These are phyloP conservation scores for Pyrocoelia pectoralis DNA, from an alignment of 2,888 invertebrate genomes.

Conservation along the genomic window DNA sequence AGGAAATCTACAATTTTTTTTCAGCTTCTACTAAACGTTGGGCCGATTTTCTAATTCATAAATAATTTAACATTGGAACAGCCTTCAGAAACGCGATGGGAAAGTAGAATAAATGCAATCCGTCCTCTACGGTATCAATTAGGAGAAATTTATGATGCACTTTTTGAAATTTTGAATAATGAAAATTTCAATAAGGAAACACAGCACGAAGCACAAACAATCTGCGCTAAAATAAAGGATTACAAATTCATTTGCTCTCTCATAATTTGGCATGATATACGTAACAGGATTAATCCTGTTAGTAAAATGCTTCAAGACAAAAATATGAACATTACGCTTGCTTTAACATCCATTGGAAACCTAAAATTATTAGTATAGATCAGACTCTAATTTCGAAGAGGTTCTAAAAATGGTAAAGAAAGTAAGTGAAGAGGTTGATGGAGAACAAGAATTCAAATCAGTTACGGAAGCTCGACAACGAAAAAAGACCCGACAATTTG, in stretches of 20 bases:
- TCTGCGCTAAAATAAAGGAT: background rate
- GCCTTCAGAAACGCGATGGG: background rate
- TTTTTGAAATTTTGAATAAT: no score
- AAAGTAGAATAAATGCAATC: background rate
- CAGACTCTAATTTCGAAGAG: conserved; percentile 19
- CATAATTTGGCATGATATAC: background rate
- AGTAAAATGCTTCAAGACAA: conserved; percentile 27
- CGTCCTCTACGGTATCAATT: background rate
- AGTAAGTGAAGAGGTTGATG: conserved; percentile 26
- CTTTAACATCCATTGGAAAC: background rate
- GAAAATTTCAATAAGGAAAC: background rate
- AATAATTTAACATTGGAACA: no score
- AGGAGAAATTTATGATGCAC: no score
- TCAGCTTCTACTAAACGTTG: no score
- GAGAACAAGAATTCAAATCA: conserved; percentile 28
- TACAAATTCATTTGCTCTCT: background rate
- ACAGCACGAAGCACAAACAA: background rate
- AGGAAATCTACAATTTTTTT: no score
- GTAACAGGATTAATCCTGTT: conserved; percentile 14
- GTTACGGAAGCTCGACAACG: conserved; percentile 26
- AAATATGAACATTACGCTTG: conserved; percentile 25
- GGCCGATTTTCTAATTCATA: no score
- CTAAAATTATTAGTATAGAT: conserved; percentile 14
- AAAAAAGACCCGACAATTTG: conserved; percentile 24
- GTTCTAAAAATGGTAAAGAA: conserved; percentile 5